phyloP scores from a whole-genome alignment of 2,888 invertebrate genomes.

The Tortricodes alternella region DNA sequence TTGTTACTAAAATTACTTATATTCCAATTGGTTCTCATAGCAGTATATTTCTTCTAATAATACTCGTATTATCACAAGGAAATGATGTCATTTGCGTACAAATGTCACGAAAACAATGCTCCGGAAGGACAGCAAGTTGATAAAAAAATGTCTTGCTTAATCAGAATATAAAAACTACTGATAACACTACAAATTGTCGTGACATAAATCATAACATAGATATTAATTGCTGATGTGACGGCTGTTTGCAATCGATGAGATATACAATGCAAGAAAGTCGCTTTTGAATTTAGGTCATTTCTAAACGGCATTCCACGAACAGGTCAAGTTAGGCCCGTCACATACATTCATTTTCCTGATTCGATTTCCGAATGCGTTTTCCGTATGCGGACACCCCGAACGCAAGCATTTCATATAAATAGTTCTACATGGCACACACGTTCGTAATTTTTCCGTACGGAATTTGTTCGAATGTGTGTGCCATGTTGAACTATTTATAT shows the following conservation, averaged over 20 bases:
- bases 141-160: conserved; percentile 20
- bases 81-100: conserved; percentile 32
- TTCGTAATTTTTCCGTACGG: too few species aligned
- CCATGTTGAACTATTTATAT: too few species aligned
- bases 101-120: conserved; percentile 31
- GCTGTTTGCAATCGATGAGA: background rate
- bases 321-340: conserved; percentile 42
- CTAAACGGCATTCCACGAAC: conserved; percentile 28
- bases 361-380: too few species aligned
- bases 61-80: background rate
- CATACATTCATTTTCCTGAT: too few species aligned
- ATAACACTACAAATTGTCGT: conserved; percentile 23
- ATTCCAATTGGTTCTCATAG: too few species aligned
- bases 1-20: too few species aligned
- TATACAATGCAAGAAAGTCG: background rate
- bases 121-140: conserved; percentile 26
- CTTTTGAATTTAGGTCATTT: conserved; percentile 6
- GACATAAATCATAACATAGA: conserved; percentile 11
- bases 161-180: conserved; percentile 7
- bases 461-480: too few species aligned
- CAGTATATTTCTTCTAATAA: too few species aligned
- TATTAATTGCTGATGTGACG: background rate
- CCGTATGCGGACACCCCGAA: too few species aligned
- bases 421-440: too few species aligned
- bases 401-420: too few species aligned